Evolutionary conservation across 1,140 invertebrate genomes (phyloP).

Genomic region (Saccostrea cuccullata): DNA sequence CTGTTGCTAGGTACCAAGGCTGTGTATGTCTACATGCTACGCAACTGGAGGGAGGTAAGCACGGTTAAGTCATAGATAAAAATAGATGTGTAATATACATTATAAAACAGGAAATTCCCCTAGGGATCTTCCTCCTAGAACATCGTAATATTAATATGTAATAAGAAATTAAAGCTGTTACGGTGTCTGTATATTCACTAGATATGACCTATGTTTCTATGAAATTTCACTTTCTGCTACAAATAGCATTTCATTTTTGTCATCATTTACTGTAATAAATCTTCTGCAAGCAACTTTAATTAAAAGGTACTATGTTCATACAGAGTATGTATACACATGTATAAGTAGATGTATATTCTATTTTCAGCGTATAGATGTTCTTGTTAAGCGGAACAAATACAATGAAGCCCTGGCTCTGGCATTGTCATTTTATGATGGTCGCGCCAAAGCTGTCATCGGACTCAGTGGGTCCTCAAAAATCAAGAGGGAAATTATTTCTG

Average conservation of each 20-base stretch:
- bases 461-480: slow-evolving; percentile 80
- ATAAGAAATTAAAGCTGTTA: no score
- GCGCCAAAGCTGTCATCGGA: slow-evolving; percentile 82
- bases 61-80: neutral
- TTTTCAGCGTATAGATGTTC: slow-evolving; percentile 78
- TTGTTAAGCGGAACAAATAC: slow-evolving; percentile 81
- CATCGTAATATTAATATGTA: no score
- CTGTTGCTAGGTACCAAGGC: slow-evolving; percentile 90
- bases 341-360: neutral
- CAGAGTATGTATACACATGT: neutral
- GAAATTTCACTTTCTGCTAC: no score
- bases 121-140: no score
- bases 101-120: no score
- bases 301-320: no score
- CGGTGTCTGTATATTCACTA: no score
- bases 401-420: slow-evolving; percentile 84
- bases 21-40: slow-evolving; percentile 88
- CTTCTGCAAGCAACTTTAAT: no score
- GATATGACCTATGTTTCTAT: no score
- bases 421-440: slow-evolving; percentile 85
- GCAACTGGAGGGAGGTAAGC: slow-evolving; percentile 88
- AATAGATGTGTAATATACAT: no score
- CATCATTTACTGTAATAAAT: no score
- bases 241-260: no score
- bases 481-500: slow-evolving; percentile 82